Evolutionary conservation across 2,113 vertebrate genomes (phyloP), one percentile per base, ranked within the genome.

Genomic region (Aptenodytes patagonicus): DNA sequence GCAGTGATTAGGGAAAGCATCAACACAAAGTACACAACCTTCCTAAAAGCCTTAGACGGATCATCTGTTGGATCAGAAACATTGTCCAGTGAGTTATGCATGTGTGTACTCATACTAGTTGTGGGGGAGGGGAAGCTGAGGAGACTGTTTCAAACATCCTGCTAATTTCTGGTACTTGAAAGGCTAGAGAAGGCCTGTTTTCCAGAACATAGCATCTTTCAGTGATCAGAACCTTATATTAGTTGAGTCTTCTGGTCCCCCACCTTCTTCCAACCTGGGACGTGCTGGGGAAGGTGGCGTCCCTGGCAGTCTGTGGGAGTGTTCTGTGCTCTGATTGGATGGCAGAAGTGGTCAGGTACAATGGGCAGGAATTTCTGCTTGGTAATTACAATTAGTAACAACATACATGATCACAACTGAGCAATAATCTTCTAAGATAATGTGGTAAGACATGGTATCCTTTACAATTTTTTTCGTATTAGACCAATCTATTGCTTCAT

Each of bases 391-490:
- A 22, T 71, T 68, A 58, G 2, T 49, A 64, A 31, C 61, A 88
- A 25, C 22, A 52, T 2, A 8, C 8, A 42, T 38, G 25, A 47
- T 31, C 29, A 62, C 11, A 80, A 38, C 0, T 47, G 10, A 82
- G 15, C 9, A 26, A 9, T 40, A 31, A 20, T 71, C 75, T 71
- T 91, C 38, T 24, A 73, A 78, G 11, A 36, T 29, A 49, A 52
- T 13, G 5, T 22, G 8, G 10, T 69, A 83, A 65, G 11, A 29
- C 1, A 5, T 61, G 6, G 0, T 70, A 47, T 31, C 0, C 11
- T 65, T 81, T 72, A 17, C 5, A 2, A 6, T 54, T n/a, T 55
- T 66, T 76, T 47, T 31, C 1, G 1, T 32, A 22, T 68, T 76
- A 71, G n/a, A 34, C 6, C 1, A 15, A 64, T 64, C 22, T 60